Evolutionary conservation across 2,797 vertebrate genomes (phyloP).

Genomic region (Picus viridis): DNA sequence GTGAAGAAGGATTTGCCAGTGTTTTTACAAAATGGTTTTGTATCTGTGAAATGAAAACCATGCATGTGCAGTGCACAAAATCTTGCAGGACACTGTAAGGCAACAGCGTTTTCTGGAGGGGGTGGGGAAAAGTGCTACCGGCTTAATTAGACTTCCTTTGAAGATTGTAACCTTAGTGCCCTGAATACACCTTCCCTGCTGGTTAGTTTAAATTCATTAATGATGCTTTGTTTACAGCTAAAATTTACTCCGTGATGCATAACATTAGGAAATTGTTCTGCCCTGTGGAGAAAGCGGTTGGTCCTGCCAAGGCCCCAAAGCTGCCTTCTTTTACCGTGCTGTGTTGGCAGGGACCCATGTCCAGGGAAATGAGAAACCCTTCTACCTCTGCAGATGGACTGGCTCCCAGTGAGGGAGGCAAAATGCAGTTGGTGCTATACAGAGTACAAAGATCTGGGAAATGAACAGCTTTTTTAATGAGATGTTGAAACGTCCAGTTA

Average conservation of each 20-base stretch:
- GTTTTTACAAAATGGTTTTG: neutral
- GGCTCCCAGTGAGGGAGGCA: neutral
- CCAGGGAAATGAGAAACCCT: conserved; percentile 51
- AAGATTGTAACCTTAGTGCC: neutral
- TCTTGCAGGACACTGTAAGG: neutral
- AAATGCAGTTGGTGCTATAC: neutral
- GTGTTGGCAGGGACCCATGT: neutral
- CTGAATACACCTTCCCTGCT: neutral
- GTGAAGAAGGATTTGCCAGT: neutral
- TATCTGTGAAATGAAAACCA: neutral
- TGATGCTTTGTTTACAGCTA: neutral
- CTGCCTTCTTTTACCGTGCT: conserved; percentile 27
- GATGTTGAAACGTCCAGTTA: conserved; percentile 11
- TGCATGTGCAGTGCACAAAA: fast-evolving
- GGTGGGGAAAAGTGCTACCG: neutral
- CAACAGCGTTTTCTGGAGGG: neutral
- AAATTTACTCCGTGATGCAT: neutral
- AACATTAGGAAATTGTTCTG: neutral
- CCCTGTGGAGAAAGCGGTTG: neutral
- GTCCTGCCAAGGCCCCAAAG: neutral
- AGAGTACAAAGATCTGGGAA: neutral
- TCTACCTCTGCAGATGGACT: conserved; percentile 53
- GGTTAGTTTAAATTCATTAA: neutral
- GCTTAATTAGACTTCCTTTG: neutral
- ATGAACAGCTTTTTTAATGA: neutral